phyloP scores from a whole-genome alignment of 2,797 vertebrate genomes.

The Mormyrops boulengeri region DNA sequence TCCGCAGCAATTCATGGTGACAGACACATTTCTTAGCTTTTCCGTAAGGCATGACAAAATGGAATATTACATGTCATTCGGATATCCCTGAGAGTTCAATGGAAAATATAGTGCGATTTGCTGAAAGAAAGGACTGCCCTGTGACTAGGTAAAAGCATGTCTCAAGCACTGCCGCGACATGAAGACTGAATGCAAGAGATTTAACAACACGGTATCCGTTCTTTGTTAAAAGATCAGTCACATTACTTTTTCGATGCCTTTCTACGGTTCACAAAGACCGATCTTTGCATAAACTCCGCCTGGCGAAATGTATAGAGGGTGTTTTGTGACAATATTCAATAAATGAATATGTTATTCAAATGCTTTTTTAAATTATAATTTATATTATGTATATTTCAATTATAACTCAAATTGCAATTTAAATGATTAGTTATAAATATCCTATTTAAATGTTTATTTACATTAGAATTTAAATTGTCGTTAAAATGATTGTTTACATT shows the following conservation, averaged over 20 bases:
- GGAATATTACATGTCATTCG: conserved; percentile 12
- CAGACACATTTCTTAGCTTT: background rate
- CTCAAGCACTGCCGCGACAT: background rate
- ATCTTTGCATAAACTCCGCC: no score
- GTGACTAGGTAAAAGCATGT: conserved; percentile 31
- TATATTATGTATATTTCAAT: no score
- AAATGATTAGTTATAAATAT: no score
- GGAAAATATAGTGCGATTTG: conserved; percentile 50
- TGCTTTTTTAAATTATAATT: no score
- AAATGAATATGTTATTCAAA: no score
- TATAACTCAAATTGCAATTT: no score
- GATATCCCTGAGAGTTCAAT: conserved; percentile 22
- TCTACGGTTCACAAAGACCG: no score
- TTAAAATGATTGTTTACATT: no score
- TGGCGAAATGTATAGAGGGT: no score
- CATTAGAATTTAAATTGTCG: no score
- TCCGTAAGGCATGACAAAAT: background rate
- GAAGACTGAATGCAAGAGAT: background rate
- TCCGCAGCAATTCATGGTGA: background rate
- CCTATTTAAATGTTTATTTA: no score
- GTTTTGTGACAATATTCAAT: no score
- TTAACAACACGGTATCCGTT: background rate
- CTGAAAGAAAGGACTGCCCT: conserved; percentile 42
- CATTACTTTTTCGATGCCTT: background rate
- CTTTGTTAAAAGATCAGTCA: background rate